Evolutionary conservation across 2,888 invertebrate species (phyloP).

Genomic region (Tipula vernalis): DNA sequence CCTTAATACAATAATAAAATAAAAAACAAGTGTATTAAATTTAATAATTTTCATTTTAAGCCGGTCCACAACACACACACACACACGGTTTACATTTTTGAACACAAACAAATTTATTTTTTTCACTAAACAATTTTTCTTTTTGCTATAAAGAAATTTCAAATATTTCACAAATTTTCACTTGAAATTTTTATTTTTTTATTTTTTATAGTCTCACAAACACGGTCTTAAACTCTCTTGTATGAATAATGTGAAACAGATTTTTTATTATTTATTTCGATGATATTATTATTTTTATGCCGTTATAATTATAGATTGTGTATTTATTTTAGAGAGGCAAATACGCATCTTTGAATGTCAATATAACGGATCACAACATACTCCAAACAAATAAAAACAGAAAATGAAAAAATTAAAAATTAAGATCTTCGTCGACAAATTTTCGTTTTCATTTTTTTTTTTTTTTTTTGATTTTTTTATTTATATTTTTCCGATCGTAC

Average conservation of each 20-base stretch:
- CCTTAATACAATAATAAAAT: not conserved
- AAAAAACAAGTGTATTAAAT: not conserved
- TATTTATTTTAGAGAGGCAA: not conserved
- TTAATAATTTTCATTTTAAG: not conserved
- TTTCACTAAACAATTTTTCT: not conserved
- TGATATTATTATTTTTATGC: not conserved
- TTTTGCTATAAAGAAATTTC: not conserved
- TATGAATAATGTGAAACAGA: not conserved
- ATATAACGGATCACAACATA: not conserved
- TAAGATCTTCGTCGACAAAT: not conserved
- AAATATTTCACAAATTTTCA: not conserved
- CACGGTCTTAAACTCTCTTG: not conserved
- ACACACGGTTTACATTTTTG: not conserved
- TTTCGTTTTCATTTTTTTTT: not conserved
- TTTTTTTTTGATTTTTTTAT: too few relatives aligned
- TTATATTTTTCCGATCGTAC: not conserved
- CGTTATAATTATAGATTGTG: not conserved
- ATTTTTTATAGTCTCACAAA: not conserved
- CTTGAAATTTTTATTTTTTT: not conserved
- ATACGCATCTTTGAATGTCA: not conserved
- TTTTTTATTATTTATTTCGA: not conserved
- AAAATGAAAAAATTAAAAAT: not conserved
- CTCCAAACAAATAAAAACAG: not conserved
- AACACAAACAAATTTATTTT: not conserved
- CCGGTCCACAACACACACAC: not conserved